Conservation (phyloP, 2,888 invertebrate species). For the Drosophila kambysellisi region DNA sequence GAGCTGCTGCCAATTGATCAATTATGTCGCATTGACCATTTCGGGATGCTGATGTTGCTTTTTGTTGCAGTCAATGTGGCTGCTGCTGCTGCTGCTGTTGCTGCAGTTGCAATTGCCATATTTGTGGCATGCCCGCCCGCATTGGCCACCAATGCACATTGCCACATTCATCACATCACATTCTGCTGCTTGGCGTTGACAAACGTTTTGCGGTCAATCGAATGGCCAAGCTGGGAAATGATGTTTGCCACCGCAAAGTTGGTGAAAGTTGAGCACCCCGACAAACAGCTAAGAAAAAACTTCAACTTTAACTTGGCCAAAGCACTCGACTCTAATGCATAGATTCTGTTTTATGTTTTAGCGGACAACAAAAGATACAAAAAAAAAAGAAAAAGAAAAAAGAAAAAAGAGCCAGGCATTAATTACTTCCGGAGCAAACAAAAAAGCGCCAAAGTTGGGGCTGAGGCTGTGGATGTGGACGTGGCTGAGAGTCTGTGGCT, state of each 20-base stretch:
- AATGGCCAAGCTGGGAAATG: constrained; percentile 50
- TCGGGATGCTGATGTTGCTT: constrained; percentile 36
- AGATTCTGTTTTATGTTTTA: constrained; percentile 74
- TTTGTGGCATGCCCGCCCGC: constrained; percentile 61
- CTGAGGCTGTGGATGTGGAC: constrained; percentile 20
- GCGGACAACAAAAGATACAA: constrained; percentile 31
- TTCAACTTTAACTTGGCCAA: constrained; percentile 21
- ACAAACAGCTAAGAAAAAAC: constrained; percentile 5
- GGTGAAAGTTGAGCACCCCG: constrained; percentile 63
- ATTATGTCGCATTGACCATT: constrained; percentile 64
- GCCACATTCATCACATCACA: constrained; percentile 53
- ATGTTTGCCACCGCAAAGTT: constrained; percentile 8
- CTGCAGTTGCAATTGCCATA: constrained; percentile 55
- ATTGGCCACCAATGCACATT: constrained; percentile 63
- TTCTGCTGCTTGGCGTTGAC: constrained; percentile 50
- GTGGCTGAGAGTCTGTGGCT: constrained; percentile 19
- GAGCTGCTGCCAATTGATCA: constrained; percentile 64
- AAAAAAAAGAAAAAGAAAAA: constrained; percentile 42
- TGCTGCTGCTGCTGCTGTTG: neutral
- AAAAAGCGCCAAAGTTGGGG: constrained; percentile 42
- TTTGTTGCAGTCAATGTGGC: constrained; percentile 2
- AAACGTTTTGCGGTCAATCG: constrained; percentile 71
- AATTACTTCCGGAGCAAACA: constrained; percentile 79
- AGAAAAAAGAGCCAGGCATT: constrained; percentile 59
- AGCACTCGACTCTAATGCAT: constrained; percentile 61